Evolutionary conservation across 2,888 invertebrate species (phyloP).

Genomic region (Rhopalosiphum nymphaeae): DNA sequence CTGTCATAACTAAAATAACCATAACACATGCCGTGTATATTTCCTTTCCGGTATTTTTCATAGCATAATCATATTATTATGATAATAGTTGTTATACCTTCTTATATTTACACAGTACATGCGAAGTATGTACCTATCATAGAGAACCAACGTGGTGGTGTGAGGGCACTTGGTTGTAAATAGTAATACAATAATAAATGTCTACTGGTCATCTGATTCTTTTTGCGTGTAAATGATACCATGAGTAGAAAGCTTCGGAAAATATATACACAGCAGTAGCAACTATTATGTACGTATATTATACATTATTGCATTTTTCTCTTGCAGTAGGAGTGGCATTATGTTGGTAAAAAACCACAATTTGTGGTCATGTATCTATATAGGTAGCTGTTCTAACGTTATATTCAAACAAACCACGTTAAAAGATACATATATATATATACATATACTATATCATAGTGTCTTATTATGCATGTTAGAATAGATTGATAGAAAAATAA

Average conservation of each 20-base stretch:
- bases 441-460: neutral
- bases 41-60: constrained; percentile 42
- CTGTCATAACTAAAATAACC: neutral
- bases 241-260: constrained; percentile 34
- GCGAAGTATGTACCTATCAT: neutral
- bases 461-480: neutral
- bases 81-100: neutral
- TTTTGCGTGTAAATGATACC: constrained; percentile 30
- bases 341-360: constrained; percentile 27
- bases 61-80: constrained; percentile 14
- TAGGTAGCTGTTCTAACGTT: constrained; percentile 16
- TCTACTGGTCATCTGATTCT: constrained; percentile 12
- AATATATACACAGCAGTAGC: neutral
- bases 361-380: constrained; percentile 37
- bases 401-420: constrained; percentile 37
- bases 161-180: constrained; percentile 20
- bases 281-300: neutral
- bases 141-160: neutral
- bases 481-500: neutral
- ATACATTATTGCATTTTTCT: neutral
- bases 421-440: neutral
- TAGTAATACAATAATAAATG: constrained; percentile 24
- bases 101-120: neutral
- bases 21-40: neutral
- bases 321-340: neutral